Base-by-base conservation (phyloP, 2,888 invertebrate species). In the Schizotus pectinicornis region DNA sequence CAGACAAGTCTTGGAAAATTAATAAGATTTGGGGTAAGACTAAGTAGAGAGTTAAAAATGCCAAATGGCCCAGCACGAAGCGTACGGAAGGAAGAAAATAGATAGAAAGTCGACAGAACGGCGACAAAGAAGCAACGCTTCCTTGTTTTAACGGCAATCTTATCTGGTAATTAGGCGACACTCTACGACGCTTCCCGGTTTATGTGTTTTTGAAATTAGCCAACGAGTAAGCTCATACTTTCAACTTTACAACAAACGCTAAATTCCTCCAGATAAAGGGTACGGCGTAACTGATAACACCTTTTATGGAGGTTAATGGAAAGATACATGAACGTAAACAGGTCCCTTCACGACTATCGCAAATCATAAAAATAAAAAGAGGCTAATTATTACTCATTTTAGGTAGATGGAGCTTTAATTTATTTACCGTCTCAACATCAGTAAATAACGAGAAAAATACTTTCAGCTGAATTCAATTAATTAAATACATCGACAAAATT, bases 141-240 rank as follows among this genome's bases (percentile, higher is more conserved):
- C 61, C 65, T 63, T 63, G 67, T 64, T 65, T 70, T 68, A 68
- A 67, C 68, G 67, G 60, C 68, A 67, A 70, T 71, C 72, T 74
- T 75, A 75, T 73, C 73, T 70, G 63, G 73, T 72, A 74, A 75
- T 75, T 74, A 75, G 70, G 67, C 64, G 66, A 68, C 68, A 69
- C 68, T 69, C 67, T 59, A 61, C 60, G 62, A 56, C 43, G 68
- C 67, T 68, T 62, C 63, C 59, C 52, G 59, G 61, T 69, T 73
- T 74, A 73, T 70, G 73, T 69, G 69, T 72, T 72, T 71, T 65
- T 71, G 67, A 72, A 75, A 75, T 74, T 71, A 69, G 71, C 71
- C 67, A 64, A 63, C 62, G 61, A 64, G 67, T 62, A 67, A 63
- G 67, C 64, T 64, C 63, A 62, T 64, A 60, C 55, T 57, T 64